Percentiles rank a stretch among this genome's conserved stretches.
These are phyloP conservation scores for Heterotis niloticus DNA, from an alignment of 2,113 vertebrate species.

Conservation along the genomic window DNA sequence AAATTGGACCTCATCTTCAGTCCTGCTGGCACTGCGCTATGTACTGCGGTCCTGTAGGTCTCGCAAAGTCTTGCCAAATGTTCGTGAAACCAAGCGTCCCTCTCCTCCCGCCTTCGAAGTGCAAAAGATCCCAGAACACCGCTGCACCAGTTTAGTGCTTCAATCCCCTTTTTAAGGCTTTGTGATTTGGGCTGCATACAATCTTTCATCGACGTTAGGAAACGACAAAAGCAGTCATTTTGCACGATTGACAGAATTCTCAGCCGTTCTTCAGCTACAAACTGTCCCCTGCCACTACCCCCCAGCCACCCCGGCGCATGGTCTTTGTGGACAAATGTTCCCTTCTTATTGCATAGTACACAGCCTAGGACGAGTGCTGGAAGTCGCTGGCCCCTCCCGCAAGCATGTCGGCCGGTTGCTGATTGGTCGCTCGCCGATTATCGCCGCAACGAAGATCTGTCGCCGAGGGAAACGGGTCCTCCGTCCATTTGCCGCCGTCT, in stretches of 20 bases:
- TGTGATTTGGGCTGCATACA: slow-evolving; percentile 64
- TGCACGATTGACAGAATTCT: slow-evolving; percentile 43
- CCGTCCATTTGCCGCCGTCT: slow-evolving; percentile 32
- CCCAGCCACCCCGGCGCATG: slow-evolving; percentile 35
- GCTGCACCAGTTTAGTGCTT: slow-evolving; percentile 47
- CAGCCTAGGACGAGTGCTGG: slow-evolving; percentile 55
- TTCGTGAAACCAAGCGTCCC: not conserved
- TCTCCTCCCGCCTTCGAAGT: slow-evolving; percentile 41
- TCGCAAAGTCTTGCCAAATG: slow-evolving; percentile 24
- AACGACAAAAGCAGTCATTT: slow-evolving; percentile 41
- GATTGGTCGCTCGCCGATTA: slow-evolving; percentile 56
- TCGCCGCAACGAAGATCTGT: slow-evolving; percentile 51
- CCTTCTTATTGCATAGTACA: slow-evolving; percentile 73
- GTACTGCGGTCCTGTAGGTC: slow-evolving; percentile 48
- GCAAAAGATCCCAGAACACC: slow-evolving; percentile 56
- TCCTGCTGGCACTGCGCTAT: slow-evolving; percentile 42
- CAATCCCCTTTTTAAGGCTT: slow-evolving; percentile 57
- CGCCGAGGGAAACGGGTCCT: slow-evolving; percentile 40
- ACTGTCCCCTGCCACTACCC: slow-evolving; percentile 57
- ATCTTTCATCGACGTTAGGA: slow-evolving; percentile 51
- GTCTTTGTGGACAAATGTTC: slow-evolving; percentile 34
- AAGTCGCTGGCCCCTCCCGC: slow-evolving; percentile 60
- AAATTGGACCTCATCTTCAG: slow-evolving; percentile 47
- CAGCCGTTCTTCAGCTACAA: slow-evolving; percentile 64
- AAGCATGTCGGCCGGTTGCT: slow-evolving; percentile 61